These are phyloP conservation scores for Drosophila aff. DNA, from an alignment of 1,140 invertebrate genomes.

Conservation along the genomic window DNA sequence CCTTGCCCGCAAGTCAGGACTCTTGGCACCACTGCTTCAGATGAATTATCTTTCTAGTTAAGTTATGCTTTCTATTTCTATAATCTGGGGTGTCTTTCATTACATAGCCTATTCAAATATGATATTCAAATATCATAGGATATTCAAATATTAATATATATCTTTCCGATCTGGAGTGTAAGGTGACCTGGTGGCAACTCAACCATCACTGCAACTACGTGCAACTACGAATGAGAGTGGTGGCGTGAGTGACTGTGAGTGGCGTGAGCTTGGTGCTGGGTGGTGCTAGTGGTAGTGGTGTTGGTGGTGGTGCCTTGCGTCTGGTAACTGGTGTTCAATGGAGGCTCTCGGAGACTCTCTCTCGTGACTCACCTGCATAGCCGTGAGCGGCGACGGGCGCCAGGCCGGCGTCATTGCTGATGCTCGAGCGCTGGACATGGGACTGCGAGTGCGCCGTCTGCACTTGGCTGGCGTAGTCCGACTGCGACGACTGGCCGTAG, in stretches of 20 bases:
- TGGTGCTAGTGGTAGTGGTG: neutral
- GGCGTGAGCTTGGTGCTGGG: constrained; percentile 21
- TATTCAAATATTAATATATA: neutral
- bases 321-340: neutral
- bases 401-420: constrained; percentile 86
- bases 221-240: neutral
- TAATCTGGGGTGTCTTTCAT: neutral
- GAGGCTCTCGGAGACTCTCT: neutral
- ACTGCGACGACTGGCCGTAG: constrained; percentile 86
- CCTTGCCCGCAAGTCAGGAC: neutral
- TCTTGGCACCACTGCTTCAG: too few species aligned
- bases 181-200: neutral
- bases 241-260: constrained; percentile 29
- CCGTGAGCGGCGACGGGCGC: constrained; percentile 61
- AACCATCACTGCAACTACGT: constrained; percentile 37
- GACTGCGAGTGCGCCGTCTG: constrained; percentile 86
- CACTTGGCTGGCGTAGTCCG: constrained; percentile 86
- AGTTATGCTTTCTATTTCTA: neutral
- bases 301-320: constrained; percentile 11
- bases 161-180: neutral
- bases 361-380: constrained; percentile 58
- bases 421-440: constrained; percentile 86
- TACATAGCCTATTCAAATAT: neutral
- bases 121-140: neutral
- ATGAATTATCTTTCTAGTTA: neutral